Evolutionary conservation across 1,140 invertebrate genomes (phyloP).

Genomic region (Ceratosolen solmsi): DNA sequence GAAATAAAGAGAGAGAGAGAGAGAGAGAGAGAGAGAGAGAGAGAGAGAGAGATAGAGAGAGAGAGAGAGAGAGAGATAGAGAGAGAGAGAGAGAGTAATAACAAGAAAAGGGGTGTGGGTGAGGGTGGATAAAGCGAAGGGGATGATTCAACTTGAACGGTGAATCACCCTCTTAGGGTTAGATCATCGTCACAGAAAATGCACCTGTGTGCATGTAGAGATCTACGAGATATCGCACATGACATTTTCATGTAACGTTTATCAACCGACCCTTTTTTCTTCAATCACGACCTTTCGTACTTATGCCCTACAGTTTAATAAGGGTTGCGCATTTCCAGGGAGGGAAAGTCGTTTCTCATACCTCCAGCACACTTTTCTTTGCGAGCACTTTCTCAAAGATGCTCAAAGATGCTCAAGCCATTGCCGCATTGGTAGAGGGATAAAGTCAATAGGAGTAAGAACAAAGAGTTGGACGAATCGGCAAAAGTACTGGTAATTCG

Average conservation of each 20-base stretch:
- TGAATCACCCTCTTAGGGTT: constrained; percentile 39
- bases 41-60: background rate
- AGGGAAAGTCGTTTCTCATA: no score
- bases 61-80: background rate
- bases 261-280: background rate
- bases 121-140: background rate
- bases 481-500: no score
- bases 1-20: background rate
- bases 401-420: no score
- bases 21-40: background rate
- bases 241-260: background rate
- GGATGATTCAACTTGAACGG: constrained; percentile 11
- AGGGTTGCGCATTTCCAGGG: background rate
- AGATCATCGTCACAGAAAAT: background rate
- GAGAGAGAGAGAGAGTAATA: background rate
- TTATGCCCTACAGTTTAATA: background rate
- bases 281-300: background rate
- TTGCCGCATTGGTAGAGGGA: no score
- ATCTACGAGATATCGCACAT: background rate
- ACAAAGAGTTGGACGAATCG: no score
- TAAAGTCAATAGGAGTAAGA: no score
- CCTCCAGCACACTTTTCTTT: no score
- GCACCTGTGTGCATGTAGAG: constrained; percentile 24
- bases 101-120: no score
- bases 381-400: background rate